Evolutionary conservation across 1,140 invertebrate species (phyloP).

Genomic region (Leptinotarsa lineolata): DNA sequence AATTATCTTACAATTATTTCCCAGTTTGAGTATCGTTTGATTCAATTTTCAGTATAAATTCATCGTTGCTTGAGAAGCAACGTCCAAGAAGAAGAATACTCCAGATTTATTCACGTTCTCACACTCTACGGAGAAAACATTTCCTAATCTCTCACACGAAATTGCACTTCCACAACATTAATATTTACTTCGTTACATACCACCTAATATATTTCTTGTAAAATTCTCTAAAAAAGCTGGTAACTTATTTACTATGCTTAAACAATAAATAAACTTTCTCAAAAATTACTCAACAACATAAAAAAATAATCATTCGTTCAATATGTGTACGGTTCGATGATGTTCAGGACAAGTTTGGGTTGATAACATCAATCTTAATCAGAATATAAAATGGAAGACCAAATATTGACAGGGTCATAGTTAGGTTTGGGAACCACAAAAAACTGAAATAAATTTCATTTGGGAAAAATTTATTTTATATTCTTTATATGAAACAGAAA

Average conservation of each 20-base stretch:
- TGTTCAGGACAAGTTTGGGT: no score
- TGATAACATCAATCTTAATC: no score
- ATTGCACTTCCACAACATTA: constrained; percentile 39
- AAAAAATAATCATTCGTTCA: constrained; percentile 6
- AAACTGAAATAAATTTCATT: no score
- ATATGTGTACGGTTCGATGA: neutral
- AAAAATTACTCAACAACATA: constrained; percentile 30
- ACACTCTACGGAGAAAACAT: no score
- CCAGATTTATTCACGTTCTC: no score
- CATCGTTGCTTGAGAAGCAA: neutral
- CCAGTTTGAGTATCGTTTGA: constrained; percentile 33
- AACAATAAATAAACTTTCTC: constrained; percentile 34
- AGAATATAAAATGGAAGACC: no score
- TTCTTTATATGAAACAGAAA: no score
- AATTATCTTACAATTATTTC: constrained; percentile 39
- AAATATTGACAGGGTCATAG: no score
- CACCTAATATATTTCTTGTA: constrained; percentile 32
- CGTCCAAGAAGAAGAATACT: no score
- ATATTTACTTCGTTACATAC: constrained; percentile 14
- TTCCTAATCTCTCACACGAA: constrained; percentile 19
- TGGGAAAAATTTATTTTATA: no score
- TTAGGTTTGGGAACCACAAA: no score
- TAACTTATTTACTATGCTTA: constrained; percentile 35
- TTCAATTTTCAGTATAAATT: constrained; percentile 24
- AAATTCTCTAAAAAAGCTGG: constrained; percentile 42